These are phyloP conservation scores for Drosophila nasuta DNA, from an alignment of 1,140 invertebrate genomes.

Conservation along the genomic window DNA sequence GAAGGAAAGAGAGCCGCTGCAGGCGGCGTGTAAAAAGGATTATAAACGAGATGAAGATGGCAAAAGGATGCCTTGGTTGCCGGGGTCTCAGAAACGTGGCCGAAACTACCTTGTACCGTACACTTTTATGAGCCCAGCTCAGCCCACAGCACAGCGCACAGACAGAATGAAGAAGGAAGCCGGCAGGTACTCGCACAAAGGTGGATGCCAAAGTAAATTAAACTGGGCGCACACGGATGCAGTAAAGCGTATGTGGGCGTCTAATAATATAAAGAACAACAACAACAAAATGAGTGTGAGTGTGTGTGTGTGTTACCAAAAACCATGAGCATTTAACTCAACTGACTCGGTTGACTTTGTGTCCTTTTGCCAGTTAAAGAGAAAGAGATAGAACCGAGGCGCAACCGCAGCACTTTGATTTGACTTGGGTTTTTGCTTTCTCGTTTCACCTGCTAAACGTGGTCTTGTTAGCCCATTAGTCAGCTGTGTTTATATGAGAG, in stretches of 20 bases:
- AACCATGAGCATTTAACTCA: slow-evolving; percentile 61
- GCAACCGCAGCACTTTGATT: slow-evolving; percentile 59
- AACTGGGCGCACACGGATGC: slow-evolving; percentile 19
- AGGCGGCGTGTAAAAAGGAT: slow-evolving; percentile 60
- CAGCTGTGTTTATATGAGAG: slow-evolving; percentile 1
- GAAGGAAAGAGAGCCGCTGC: slow-evolving; percentile 21
- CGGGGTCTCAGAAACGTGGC: slow-evolving; percentile 16
- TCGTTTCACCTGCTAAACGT: slow-evolving; percentile 57
- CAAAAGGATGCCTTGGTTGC: slow-evolving; percentile 26
- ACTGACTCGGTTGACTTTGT: slow-evolving; percentile 21
- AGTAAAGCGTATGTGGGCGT: slow-evolving; percentile 8
- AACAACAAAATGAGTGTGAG: slow-evolving; percentile 1
- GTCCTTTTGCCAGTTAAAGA: background rate
- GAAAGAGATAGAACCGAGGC: slow-evolving; percentile 25
- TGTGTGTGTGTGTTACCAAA: slow-evolving; percentile 35
- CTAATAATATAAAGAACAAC: slow-evolving; percentile 38
- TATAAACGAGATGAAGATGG: slow-evolving; percentile 56
- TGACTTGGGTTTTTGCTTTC: slow-evolving; percentile 42
- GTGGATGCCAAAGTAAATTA: slow-evolving; percentile 30
- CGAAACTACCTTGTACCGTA: slow-evolving; percentile 24
- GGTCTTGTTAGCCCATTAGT: slow-evolving; percentile 67
- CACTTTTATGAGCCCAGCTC: slow-evolving; percentile 34
- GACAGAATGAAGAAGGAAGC: background rate
- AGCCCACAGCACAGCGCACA: background rate
- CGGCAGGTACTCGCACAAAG: background rate